Percentiles rank a stretch among this genome's conserved stretches.
These are phyloP conservation scores for Carapus acus DNA, from an alignment of 2,797 vertebrate species.

Conservation along the genomic window DNA sequence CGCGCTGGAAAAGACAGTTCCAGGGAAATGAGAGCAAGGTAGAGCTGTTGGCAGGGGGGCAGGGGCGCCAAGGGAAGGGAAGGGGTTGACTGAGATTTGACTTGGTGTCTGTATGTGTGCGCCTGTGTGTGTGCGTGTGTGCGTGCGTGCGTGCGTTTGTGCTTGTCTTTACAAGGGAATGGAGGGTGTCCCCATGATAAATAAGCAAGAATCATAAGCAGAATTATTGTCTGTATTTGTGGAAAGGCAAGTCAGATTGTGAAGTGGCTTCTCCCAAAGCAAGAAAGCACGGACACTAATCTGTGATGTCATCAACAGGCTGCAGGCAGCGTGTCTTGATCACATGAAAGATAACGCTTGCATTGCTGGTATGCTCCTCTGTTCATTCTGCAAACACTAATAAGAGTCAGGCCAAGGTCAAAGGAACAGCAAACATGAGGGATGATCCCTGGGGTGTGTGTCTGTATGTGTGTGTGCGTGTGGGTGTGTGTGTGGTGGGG, in stretches of 20 bases:
- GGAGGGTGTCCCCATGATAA: conserved; percentile 32
- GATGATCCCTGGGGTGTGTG: not conserved
- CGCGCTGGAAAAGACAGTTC: conserved; percentile 58
- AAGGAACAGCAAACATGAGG: conserved; percentile 20
- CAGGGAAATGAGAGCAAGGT: conserved; percentile 59
- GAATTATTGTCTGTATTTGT: conserved; percentile 18
- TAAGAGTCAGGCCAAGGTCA: conserved; percentile 53
- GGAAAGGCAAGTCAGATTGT: conserved; percentile 15
- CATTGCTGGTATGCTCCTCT: conserved; percentile 31
- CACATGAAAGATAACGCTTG: conserved; percentile 55
- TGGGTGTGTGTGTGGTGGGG: no score
- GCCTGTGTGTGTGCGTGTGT: not conserved
- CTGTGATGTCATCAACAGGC: conserved; percentile 59
- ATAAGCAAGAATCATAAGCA: conserved; percentile 22
- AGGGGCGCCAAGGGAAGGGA: no score
- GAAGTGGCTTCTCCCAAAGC: conserved; percentile 4
- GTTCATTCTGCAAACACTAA: conserved; percentile 2
- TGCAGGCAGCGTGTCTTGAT: conserved; percentile 42
- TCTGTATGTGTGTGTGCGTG: no score
- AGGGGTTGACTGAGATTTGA: conserved; percentile 2
- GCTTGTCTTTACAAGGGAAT: conserved; percentile 20
- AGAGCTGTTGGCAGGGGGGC: conserved; percentile 33
- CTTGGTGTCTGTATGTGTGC: no score
- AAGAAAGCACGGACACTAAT: conserved; percentile 17
- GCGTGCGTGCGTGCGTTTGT: not conserved